Evolutionary conservation across 2,113 vertebrate genomes (phyloP), one percentile per base, ranked within the genome.

Genomic region (Cathartes aura): DNA sequence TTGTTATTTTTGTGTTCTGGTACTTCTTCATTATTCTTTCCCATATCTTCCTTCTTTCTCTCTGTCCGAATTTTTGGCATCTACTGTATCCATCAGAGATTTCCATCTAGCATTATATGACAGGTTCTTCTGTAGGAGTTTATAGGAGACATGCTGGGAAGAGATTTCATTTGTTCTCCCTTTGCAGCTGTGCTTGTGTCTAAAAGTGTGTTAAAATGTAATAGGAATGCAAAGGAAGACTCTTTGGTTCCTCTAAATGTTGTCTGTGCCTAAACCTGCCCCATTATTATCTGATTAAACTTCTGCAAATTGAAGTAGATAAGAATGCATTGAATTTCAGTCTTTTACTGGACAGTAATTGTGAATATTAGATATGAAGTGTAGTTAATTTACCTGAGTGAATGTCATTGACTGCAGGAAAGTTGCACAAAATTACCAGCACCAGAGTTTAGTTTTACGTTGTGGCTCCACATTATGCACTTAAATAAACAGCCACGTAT

Each of bases 111-210:
- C 27, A 8, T 90, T n/a, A 16, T 64, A 27, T 86, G 78, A 55
- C 56, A 58, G 7, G 40, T 93, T 73, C 23, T 71, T 86, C 76
- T 91, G 40, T 94, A 74, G 56, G 50, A 87, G 68, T 89, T 95
- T 66, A 68, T 63, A 68, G 80, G 60, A 91, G 52, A 75, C 23
- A 15, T 75, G 11, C 64, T 79, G 60, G 56, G 80, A 89, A 84
- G 60, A 86, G 52, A 85, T 86, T 94, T 92, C 48, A 74, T 92
- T 95, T 81, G 32, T 92, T 90, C 56, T 85, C 29, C 66, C 48
- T 89, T 94, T 89, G 32, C 52, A 84, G 63, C 67, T 63, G 13
- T 90, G 50, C 47, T 71, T 47, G 6, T 78, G 55, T 74, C 63
- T 74, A 52, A 92, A 94, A 84, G 71, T 42, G 34, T 83, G 34